Conservation (phyloP, 2,113 vertebrate species). For the Salvelinus namaycush region DNA sequence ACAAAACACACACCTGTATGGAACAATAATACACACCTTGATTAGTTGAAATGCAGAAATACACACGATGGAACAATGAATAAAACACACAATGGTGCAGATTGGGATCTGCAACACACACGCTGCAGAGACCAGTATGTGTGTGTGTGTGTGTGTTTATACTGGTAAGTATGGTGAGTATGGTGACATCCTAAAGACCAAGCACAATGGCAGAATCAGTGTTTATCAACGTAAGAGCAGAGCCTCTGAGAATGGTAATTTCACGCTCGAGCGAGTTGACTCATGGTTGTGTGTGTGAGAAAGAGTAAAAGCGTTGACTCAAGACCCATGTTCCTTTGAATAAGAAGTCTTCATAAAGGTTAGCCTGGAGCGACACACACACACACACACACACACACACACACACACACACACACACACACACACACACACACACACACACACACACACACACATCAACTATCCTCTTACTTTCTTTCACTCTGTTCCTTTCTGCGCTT, state of each 20-base stretch:
- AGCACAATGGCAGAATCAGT: background rate
- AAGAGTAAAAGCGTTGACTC: background rate
- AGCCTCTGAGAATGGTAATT: background rate
- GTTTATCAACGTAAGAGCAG: too few species aligned
- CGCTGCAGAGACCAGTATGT: conserved; percentile 23
- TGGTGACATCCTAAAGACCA: background rate
- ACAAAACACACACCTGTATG: conserved; percentile 32
- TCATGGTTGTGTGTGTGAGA: background rate
- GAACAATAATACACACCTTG: conserved; percentile 15
- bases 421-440: too few species aligned
- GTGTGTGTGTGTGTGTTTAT: conserved; percentile 18
- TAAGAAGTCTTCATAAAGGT: too few species aligned
- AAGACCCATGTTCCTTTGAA: too few species aligned
- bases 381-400: too few species aligned
- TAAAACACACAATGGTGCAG: conserved; percentile 6
- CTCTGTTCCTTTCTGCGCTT: too few species aligned
- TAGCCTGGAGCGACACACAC: too few species aligned
- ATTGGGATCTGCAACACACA: conserved; percentile 41
- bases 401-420: too few species aligned
- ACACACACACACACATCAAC: too few species aligned
- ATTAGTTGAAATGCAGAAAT: conserved; percentile 24
- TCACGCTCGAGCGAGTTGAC: background rate
- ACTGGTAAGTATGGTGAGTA: background rate
- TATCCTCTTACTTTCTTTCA: too few species aligned
- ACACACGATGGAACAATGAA: background rate